Conservation (phyloP, 2,888 invertebrate genomes). For the Lasius fuliginosus region DNA sequence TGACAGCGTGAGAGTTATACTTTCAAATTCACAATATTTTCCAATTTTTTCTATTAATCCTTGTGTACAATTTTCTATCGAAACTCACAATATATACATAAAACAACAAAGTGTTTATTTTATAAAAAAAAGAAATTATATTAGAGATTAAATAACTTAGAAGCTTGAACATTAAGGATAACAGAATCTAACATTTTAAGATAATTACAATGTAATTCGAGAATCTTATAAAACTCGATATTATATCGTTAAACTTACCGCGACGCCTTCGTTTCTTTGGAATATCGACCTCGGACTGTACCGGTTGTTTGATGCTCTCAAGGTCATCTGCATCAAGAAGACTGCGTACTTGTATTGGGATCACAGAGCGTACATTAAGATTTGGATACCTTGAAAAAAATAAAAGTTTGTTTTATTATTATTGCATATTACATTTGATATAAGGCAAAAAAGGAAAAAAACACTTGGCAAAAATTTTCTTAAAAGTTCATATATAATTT, state of each 20-base stretch:
- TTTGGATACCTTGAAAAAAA: slow-evolving; percentile 89
- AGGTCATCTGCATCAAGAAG: slow-evolving; percentile 92
- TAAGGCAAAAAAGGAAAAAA: background rate
- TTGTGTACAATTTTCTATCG: too few species aligned
- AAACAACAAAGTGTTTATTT: background rate
- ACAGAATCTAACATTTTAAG: background rate
- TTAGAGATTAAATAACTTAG: background rate
- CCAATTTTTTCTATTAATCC: too few species aligned
- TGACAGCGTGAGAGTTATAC: too few species aligned
- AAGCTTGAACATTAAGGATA: background rate
- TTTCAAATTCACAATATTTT: too few species aligned
- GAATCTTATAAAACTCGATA: background rate
- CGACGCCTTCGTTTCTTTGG: slow-evolving; percentile 90
- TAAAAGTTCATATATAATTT: background rate
- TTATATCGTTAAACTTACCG: slow-evolving; percentile 84
- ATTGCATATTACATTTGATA: background rate
- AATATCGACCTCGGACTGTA: slow-evolving; percentile 87
- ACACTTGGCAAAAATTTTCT: background rate
- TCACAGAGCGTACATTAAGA: slow-evolving; percentile 91
- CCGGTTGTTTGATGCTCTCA: slow-evolving; percentile 88
- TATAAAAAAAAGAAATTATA: background rate
- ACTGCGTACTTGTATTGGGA: slow-evolving; percentile 92
- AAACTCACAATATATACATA: too few species aligned
- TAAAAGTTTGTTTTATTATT: slow-evolving; percentile 26
- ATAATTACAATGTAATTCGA: background rate